phyloP scores from a whole-genome alignment of 2,888 invertebrate species.

The Hecatera dysodea region DNA sequence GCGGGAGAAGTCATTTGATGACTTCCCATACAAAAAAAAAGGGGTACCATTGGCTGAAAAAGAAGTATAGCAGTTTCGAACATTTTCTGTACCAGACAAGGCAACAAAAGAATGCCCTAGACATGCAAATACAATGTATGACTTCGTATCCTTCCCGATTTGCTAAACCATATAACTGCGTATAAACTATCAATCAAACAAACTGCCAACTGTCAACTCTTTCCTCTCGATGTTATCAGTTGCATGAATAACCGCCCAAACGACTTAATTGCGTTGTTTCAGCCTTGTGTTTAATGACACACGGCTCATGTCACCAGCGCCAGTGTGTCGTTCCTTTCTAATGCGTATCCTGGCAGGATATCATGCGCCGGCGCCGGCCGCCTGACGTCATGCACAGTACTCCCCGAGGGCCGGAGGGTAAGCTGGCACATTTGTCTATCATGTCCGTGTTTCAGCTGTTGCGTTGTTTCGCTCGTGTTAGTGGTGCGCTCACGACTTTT shows the following conservation, averaged over 20 bases:
- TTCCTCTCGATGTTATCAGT: conserved; percentile 24
- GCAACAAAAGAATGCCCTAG: too few species aligned
- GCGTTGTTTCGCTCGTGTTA: conserved; percentile 14
- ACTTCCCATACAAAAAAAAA: too few species aligned
- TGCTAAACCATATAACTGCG: background rate
- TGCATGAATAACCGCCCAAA: conserved; percentile 33
- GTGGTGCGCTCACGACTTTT: conserved; percentile 41
- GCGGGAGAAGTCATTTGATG: too few species aligned
- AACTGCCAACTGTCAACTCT: background rate
- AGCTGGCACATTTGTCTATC: conserved; percentile 30
- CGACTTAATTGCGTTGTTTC: conserved; percentile 26
- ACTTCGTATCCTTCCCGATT: too few species aligned
- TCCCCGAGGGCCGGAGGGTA: conserved; percentile 5
- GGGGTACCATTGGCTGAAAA: too few species aligned
- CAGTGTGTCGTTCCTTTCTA: conserved; percentile 54
- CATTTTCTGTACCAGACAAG: too few species aligned
- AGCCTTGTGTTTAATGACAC: conserved; percentile 62
- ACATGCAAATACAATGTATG: too few species aligned
- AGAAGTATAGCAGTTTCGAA: too few species aligned
- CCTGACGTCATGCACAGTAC: conserved; percentile 20
- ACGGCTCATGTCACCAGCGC: conserved; percentile 20
- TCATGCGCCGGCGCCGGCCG: conserved; percentile 14
- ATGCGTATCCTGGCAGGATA: conserved; percentile 59
- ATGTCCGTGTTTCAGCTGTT: conserved; percentile 17
- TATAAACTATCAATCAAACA: background rate